Evolutionary conservation across 2,888 invertebrate genomes (phyloP).

Genomic region (Folsomia candida): DNA sequence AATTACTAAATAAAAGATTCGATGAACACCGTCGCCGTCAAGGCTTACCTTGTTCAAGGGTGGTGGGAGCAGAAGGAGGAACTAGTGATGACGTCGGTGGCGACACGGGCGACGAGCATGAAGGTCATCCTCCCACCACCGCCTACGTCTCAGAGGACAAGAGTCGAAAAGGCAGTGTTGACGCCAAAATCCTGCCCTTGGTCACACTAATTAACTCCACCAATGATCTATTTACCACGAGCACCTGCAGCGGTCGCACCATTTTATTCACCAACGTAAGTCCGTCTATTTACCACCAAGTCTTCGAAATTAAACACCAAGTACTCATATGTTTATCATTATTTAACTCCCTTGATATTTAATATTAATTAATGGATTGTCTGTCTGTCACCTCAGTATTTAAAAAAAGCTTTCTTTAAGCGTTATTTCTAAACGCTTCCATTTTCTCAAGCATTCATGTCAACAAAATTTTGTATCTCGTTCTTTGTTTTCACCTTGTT

Average conservation of each 20-base stretch:
- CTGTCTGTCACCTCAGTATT: too few relatives aligned
- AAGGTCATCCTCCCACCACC: not conserved
- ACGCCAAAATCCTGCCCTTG: slow-evolving; percentile 39
- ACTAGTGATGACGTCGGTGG: not conserved
- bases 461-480: too few relatives aligned
- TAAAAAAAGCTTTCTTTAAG: not conserved
- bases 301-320: not conserved
- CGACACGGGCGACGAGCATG: not conserved
- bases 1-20: slow-evolving; percentile 36
- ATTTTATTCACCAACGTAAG: slow-evolving; percentile 45
- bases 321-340: not conserved
- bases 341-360: too few relatives aligned
- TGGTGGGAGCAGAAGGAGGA: slow-evolving; percentile 14
- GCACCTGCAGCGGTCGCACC: slow-evolving; percentile 45
- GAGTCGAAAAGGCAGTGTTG: slow-evolving; percentile 48
- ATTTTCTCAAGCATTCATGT: too few relatives aligned
- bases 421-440: not conserved
- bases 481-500: too few relatives aligned
- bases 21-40: slow-evolving; percentile 43
- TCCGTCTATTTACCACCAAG: too few relatives aligned
- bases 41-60: slow-evolving; percentile 30
- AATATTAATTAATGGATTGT: too few relatives aligned
- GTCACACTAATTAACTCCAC: slow-evolving; percentile 41
- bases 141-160: slow-evolving; percentile 34
- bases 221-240: slow-evolving; percentile 44